Conservation (phyloP, 2,797 vertebrate genomes). For the Pangasius macronema region DNA sequence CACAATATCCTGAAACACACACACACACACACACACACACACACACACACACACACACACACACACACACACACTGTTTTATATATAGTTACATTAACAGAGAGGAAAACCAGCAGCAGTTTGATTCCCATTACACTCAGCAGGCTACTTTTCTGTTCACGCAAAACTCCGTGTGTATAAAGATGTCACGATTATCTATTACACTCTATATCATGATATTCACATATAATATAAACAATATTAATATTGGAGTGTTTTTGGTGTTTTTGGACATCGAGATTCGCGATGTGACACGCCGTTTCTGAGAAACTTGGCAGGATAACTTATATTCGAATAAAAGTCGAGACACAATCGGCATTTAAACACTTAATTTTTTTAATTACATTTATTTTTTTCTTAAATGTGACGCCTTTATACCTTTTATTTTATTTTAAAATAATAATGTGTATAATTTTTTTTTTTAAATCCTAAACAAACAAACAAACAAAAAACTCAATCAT, state of each 20-base stretch:
- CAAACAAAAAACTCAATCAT: neutral
- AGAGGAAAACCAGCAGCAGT: neutral
- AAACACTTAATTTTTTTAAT: too few relatives aligned
- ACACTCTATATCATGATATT: neutral
- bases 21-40: conserved; percentile 6
- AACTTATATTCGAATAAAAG: neutral
- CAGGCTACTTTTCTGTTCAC: neutral
- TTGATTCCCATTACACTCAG: neutral
- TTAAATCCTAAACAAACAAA: neutral
- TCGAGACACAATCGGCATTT: neutral
- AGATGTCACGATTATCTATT: neutral
- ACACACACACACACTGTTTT: neutral
- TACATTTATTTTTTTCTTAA: neutral
- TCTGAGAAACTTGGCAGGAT: neutral
- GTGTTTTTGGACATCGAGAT: neutral
- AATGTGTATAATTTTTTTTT: too few relatives aligned
- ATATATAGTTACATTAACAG: too few relatives aligned
- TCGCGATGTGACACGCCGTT: neutral
- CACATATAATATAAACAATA: neutral
- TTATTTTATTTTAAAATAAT: neutral
- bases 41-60: conserved; percentile 2
- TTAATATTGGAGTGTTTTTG: neutral
- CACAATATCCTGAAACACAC: conserved; percentile 12
- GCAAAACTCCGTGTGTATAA: neutral
- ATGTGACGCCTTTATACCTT: neutral